phyloP scores from a whole-genome alignment of 2,797 vertebrate species.

The Sebastes vulpes region DNA sequence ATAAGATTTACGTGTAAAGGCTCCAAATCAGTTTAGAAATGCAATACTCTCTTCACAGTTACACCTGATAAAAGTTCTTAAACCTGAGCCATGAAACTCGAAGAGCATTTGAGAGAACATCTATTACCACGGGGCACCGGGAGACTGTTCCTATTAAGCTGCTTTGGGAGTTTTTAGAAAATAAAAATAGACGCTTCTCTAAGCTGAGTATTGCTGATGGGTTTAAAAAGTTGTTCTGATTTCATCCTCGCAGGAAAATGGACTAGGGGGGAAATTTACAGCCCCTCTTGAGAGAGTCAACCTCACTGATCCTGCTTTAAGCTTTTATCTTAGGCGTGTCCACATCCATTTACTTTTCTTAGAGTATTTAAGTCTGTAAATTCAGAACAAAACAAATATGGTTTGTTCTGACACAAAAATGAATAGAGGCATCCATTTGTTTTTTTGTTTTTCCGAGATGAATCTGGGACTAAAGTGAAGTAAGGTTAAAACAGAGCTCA shows the following conservation, averaged over 20 bases:
- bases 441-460: not conserved
- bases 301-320: not conserved
- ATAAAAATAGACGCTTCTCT: constrained; percentile 44
- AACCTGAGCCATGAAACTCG: constrained; percentile 21
- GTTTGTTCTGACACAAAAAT: not conserved
- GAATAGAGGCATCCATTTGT: not conserved
- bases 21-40: not conserved
- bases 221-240: constrained; percentile 49
- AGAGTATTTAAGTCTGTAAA: not conserved
- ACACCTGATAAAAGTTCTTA: constrained; percentile 6
- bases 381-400: not conserved
- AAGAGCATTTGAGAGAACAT: constrained; percentile 40
- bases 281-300: constrained; percentile 2
- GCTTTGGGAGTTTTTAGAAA: constrained; percentile 48
- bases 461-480: not conserved
- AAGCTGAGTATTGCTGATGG: constrained; percentile 24
- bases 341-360: constrained; percentile 5
- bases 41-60: not conserved
- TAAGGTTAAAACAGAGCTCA: not conserved
- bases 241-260: constrained; percentile 14
- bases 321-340: constrained; percentile 1
- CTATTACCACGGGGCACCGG: constrained; percentile 41
- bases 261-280: constrained; percentile 20
- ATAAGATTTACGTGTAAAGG: not conserved
- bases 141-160: constrained; percentile 52